Percentiles rank a stretch among this genome's conserved stretches.
These are phyloP conservation scores for Patella ulyssiponensis DNA, from an alignment of 2,888 invertebrate genomes.

Conservation along the genomic window DNA sequence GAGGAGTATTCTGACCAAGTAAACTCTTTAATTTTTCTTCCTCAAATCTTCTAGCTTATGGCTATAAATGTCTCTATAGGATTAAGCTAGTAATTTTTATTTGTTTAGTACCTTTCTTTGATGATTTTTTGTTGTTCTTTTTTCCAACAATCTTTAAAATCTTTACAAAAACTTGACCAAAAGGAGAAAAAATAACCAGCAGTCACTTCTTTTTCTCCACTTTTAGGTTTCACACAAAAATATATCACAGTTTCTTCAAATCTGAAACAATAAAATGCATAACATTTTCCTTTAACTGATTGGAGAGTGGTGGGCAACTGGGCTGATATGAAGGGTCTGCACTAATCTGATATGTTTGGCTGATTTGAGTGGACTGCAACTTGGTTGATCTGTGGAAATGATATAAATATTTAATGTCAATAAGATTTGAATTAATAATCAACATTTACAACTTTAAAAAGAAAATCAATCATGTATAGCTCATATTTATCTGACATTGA, in stretches of 20 bases:
- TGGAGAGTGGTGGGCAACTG: no score
- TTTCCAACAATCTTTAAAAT: constrained; percentile 96
- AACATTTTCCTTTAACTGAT: no score
- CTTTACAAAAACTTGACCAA: constrained; percentile 91
- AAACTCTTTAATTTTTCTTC: no score
- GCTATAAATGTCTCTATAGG: not conserved
- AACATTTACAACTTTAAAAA: not conserved
- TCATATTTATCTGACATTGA: no score
- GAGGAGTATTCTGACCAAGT: no score
- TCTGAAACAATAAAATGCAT: constrained; percentile 56
- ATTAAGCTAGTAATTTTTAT: not conserved
- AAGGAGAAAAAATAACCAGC: constrained; percentile 91
- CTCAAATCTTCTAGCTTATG: no score
- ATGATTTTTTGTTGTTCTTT: constrained; percentile 88
- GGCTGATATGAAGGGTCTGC: no score
- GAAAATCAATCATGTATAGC: not conserved
- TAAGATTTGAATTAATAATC: not conserved
- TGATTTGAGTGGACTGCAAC: no score
- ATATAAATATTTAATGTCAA: not conserved
- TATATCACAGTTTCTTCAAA: constrained; percentile 86
- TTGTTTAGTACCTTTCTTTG: constrained; percentile 82
- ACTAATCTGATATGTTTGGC: no score
- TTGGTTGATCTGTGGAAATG: no score
- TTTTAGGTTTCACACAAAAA: constrained; percentile 89
- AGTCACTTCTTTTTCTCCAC: constrained; percentile 79